Evolutionary conservation across 2,888 invertebrate species (phyloP).

Genomic region (Rhingia rostrata): DNA sequence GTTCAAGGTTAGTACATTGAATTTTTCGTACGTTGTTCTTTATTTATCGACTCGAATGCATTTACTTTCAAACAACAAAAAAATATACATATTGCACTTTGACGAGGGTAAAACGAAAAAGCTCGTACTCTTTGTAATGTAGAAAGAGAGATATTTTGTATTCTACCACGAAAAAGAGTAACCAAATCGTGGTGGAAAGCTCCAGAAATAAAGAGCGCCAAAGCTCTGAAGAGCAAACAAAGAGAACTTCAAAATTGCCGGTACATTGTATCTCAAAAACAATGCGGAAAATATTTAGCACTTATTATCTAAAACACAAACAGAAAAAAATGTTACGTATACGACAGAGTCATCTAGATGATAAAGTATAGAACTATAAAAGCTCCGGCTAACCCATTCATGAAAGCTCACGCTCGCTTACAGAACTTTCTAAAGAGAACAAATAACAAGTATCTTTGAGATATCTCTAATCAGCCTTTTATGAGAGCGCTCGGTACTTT

Average conservation of each 20-base stretch:
- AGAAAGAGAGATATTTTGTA: too few species aligned
- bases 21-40: conserved; percentile 28
- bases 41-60: conserved; percentile 48
- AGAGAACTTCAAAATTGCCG: conserved; percentile 31
- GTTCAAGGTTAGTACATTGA: conserved; percentile 66
- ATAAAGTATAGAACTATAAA: conserved; percentile 31
- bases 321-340: conserved; percentile 30
- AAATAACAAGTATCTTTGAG: background rate
- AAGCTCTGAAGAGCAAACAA: conserved; percentile 6
- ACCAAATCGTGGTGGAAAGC: conserved; percentile 47
- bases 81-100: conserved; percentile 43
- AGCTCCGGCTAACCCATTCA: conserved; percentile 57
- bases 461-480: background rate
- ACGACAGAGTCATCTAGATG: conserved; percentile 64
- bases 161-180: background rate
- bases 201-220: conserved; percentile 11
- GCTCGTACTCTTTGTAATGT: background rate
- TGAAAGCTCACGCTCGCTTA: conserved; percentile 39
- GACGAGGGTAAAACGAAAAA: conserved; percentile 7
- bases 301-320: background rate
- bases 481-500: background rate
- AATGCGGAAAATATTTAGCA: conserved; percentile 26
- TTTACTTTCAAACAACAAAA: conserved; percentile 9
- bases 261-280: conserved; percentile 33
- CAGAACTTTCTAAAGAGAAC: conserved; percentile 40